These are phyloP conservation scores for Epizoanthus fatuus DNA, from an alignment of 92 coral and sea anemone genomes.

Conservation along the genomic window DNA sequence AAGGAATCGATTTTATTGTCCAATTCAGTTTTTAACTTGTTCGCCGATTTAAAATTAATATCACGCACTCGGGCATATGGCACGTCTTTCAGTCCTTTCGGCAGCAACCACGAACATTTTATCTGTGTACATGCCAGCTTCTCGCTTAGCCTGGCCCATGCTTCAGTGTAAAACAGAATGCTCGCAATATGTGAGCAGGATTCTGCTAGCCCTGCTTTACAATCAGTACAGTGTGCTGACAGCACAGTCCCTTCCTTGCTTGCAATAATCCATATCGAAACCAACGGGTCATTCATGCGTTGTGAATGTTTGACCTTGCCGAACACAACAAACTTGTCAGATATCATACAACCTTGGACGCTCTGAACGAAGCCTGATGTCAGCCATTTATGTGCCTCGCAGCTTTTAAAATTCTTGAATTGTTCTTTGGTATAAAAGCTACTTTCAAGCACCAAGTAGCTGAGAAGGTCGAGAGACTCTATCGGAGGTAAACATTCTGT, in stretches of 20 bases:
- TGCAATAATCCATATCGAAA: slow-evolving; percentile 69
- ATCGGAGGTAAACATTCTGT: slow-evolving; percentile 13
- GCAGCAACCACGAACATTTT: slow-evolving; percentile 13
- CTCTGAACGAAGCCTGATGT: slow-evolving; percentile 45
- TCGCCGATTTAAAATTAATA: neutral
- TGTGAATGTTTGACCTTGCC: slow-evolving; percentile 65
- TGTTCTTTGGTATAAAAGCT: slow-evolving; percentile 7
- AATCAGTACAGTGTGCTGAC: slow-evolving; percentile 65
- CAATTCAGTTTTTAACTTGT: slow-evolving; percentile 1
- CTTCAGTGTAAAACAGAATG: slow-evolving; percentile 68
- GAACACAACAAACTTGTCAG: slow-evolving; percentile 44
- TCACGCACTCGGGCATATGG: slow-evolving; percentile 5
- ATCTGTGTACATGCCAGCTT: slow-evolving; percentile 9
- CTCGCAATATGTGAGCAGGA: slow-evolving; percentile 71
- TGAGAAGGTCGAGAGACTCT: neutral
- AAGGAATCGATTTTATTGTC: slow-evolving; percentile 11
- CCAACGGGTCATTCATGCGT: slow-evolving; percentile 64
- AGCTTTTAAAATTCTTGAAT: slow-evolving; percentile 1
- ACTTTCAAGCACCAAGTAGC: slow-evolving; percentile 13
- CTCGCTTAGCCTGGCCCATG: slow-evolving; percentile 39
- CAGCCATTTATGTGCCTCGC: slow-evolving; percentile 4
- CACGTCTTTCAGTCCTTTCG: slow-evolving; percentile 5
- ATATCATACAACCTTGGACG: slow-evolving; percentile 51
- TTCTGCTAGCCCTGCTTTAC: slow-evolving; percentile 71
- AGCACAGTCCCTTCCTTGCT: slow-evolving; percentile 52